Conservation (phyloP, 2,113 vertebrate species). For the Herpailurus yagouaroundi region DNA sequence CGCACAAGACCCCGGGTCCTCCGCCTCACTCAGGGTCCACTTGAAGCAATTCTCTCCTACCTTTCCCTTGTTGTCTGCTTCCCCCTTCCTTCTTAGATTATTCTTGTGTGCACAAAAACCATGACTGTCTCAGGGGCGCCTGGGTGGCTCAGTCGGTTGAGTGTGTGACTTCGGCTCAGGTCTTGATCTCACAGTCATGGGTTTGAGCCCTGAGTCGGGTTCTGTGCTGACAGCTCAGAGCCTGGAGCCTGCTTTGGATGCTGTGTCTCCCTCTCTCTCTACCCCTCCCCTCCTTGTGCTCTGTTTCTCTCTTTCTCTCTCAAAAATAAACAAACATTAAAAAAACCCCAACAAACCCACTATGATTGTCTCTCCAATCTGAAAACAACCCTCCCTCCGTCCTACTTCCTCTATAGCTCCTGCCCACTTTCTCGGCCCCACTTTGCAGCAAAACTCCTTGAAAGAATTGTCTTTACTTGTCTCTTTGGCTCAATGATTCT, state of each 20-base stretch:
- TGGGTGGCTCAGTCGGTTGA: no score
- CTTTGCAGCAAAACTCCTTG: neutral
- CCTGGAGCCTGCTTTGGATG: no score
- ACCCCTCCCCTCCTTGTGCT: no score
- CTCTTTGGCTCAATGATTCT: neutral
- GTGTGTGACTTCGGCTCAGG: no score
- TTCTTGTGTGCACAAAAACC: neutral
- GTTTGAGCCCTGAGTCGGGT: no score
- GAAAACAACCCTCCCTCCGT: neutral
- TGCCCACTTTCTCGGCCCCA: neutral
- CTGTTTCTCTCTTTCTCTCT: no score
- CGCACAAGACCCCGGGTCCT: fast-evolving
- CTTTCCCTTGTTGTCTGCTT: fast-evolving
- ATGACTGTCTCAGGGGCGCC: neutral
- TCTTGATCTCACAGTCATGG: no score
- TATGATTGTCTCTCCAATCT: neutral
- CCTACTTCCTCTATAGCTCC: neutral
- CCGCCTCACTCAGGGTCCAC: neutral
- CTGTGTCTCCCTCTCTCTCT: no score
- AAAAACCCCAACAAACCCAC: no score
- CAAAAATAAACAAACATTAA: no score
- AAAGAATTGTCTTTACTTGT: neutral
- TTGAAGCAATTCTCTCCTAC: neutral
- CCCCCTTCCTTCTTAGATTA: neutral
- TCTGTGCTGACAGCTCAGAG: no score